Base-by-base conservation (phyloP, 2,113 vertebrate genomes). In the Clinocottus analis region DNA sequence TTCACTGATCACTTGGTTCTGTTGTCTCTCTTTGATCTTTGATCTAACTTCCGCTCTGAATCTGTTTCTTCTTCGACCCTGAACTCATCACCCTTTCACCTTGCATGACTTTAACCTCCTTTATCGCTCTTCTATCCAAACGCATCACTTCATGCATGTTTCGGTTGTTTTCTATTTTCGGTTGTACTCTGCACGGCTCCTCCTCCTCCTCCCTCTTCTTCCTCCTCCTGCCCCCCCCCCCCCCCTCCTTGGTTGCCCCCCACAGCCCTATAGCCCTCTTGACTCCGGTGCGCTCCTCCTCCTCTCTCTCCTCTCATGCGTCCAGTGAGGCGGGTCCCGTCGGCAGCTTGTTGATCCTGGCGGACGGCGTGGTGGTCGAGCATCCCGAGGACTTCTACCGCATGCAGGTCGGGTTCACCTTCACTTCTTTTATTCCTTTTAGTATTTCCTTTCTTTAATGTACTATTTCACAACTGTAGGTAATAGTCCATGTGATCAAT, bases 361-460 rank as follows among this genome's bases (percentile, higher is more conserved):
- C 96, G 0, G 98, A 98, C 62, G 95, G 95, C 9, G 85, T 96
- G 79, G 84, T 96, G 88, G 93, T 97, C 86, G 98, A 99, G 90
- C 93, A 95, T 49, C 91, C 96, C 0, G 97, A 99, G 87, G 98
- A 99, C 47, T 94, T 97, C 84, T 99, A 97, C 92, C 96, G 96
- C 85, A 97, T 99, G 97, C 98, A 99, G 97, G 98, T 99, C 27
- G 14, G 39, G 39, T 39, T 12, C 11, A 41, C 11, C 11, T 12
- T 12, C 39, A 41, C 41, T 33, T 31, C 2, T 31, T 43, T 43
- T 43, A 43, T 41, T 41, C 29, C 29, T 31, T 31, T 33, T 33
- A 33, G 1, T 33, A 33, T 43, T 31, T 4, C 29, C 4, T 31
- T 31, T 31, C 29, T 31, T 31, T 31, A 31, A 3, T 13, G 29